These are phyloP conservation scores for Nemotelus nigrinus DNA, from an alignment of 2,888 invertebrate species.

Conservation along the genomic window DNA sequence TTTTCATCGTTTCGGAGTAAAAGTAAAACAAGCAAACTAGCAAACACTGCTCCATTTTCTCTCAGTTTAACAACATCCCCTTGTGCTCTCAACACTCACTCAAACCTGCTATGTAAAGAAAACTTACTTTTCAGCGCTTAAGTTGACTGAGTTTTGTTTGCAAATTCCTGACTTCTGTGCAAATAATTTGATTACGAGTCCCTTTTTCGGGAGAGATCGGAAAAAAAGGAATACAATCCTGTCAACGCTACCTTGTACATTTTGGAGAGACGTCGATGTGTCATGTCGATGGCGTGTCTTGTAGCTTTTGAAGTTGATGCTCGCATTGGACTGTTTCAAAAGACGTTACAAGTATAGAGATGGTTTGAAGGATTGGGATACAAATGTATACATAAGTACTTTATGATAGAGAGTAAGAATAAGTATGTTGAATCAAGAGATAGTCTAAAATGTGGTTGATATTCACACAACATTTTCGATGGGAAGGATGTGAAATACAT, in stretches of 20 bases:
- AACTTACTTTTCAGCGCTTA: neutral
- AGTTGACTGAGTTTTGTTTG: conserved; percentile 13
- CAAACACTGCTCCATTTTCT: neutral
- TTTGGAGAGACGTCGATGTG: neutral
- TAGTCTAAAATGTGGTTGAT: too few relatives aligned
- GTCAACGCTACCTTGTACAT: neutral
- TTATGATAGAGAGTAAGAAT: too few relatives aligned
- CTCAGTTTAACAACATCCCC: neutral
- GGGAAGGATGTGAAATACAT: too few relatives aligned
- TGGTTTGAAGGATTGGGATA: too few relatives aligned
- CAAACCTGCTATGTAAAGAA: neutral
- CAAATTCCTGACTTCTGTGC: conserved; percentile 25
- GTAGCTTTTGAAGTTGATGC: too few relatives aligned
- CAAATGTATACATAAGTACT: too few relatives aligned
- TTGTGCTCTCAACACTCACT: neutral
- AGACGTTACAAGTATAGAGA: too few relatives aligned
- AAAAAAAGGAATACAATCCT: neutral
- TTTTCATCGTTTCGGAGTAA: neutral
- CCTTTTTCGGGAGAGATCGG: neutral
- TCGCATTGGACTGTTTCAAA: too few relatives aligned
- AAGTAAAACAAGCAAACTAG: neutral
- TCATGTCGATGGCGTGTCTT: too few relatives aligned
- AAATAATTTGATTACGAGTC: conserved; percentile 22
- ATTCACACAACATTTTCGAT: too few relatives aligned
- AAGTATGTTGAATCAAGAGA: too few relatives aligned